Evolutionary conservation across 2,888 invertebrate species (phyloP), one percentile per base, ranked within the genome.

Genomic region (Cacoxenus indagator): DNA sequence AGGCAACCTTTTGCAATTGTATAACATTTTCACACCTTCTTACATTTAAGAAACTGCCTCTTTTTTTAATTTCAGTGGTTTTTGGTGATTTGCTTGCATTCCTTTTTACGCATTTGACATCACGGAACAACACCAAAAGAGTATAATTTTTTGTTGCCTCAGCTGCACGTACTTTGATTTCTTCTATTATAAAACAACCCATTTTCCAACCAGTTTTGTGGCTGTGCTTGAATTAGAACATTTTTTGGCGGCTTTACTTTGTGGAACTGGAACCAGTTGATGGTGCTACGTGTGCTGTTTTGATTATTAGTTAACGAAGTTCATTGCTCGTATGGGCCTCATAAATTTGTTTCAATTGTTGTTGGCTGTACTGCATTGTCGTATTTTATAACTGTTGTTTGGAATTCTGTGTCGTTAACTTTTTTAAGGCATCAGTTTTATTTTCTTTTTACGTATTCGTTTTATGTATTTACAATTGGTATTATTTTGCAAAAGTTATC

Each of bases 211-310:
- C n/a, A n/a, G n/a, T n/a, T n/a, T n/a, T n/a, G n/a, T n/a, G n/a
- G n/a, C n/a, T n/a, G n/a, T n/a, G n/a, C 24, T 55, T 55, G 55
- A 55, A 55, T n/a, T 55, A 55, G 55, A 55, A 55, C 55, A 26
- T 24, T 55, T 55, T 55, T 55, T 19, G 55, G 55, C 26, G 55
- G 27, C 55, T 55, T 26, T 55, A n/a, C n/a, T n/a, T n/a, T n/a
- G n/a, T n/a, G n/a, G n/a, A n/a, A n/a, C n/a, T n/a, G n/a, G n/a
- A n/a, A n/a, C n/a, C n/a, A n/a, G n/a, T n/a, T n/a, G n/a, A n/a
- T n/a, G n/a, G n/a, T n/a, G n/a, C 26, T 22, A 55, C 55, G 55
- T 55, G 55, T 55, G 9, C 26, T 26, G 55, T 22, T 55, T 55
- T 11, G 26, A 24, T 55, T 55, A 55, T 55, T 55, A 55, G 55